These are phyloP conservation scores for Ormyrus rosae DNA, from an alignment of 2,888 invertebrate species.

Conservation along the genomic window DNA sequence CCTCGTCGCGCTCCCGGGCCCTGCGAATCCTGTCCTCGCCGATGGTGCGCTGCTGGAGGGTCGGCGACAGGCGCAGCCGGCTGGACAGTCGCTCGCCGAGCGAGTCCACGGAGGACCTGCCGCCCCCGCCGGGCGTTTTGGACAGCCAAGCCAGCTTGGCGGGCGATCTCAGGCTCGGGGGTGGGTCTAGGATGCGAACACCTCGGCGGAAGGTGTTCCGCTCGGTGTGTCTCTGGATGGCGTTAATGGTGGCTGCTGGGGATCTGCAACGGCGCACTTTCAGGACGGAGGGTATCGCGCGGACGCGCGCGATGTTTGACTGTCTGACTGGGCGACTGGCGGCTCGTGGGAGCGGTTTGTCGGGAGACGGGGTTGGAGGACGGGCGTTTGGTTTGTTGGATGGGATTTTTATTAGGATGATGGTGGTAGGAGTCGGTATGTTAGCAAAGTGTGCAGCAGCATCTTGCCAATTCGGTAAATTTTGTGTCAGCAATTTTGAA, in stretches of 20 bases:
- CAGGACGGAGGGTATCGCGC: no score
- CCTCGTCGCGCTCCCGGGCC: constrained; percentile 88
- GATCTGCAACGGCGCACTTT: constrained; percentile 17
- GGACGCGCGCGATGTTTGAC: not conserved
- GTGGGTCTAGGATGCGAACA: not conserved
- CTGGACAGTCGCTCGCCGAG: constrained; percentile 84
- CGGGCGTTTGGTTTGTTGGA: no score
- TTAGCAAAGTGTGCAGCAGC: no score
- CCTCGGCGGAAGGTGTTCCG: not conserved
- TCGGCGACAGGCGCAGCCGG: constrained; percentile 83
- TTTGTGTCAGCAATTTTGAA: no score
- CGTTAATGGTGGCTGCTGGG: not conserved
- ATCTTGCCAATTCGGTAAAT: no score
- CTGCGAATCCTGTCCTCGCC: constrained; percentile 82
- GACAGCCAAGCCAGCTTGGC: constrained; percentile 23
- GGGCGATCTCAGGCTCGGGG: not conserved
- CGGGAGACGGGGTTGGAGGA: no score
- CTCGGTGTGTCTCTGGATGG: not conserved
- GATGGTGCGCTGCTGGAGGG: constrained; percentile 33
- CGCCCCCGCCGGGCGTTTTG: constrained; percentile 5
- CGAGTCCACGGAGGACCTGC: constrained; percentile 79
- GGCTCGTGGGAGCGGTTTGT: not conserved
- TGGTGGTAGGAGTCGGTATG: no score
- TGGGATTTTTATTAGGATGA: no score
- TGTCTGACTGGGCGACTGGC: not conserved